Conservation (phyloP, 2,797 vertebrate genomes). For the Allobates femoralis region DNA sequence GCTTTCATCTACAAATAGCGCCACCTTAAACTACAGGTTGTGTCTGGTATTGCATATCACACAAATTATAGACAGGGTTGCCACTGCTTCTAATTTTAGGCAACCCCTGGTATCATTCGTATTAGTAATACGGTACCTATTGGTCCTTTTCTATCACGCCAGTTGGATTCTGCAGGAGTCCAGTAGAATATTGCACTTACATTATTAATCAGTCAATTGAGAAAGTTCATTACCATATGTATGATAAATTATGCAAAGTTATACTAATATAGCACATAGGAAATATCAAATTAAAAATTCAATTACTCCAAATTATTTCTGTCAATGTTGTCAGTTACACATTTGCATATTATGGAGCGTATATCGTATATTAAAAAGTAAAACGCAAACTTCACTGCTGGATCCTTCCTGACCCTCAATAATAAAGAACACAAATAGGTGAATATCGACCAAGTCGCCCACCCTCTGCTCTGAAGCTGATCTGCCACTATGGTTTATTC, state of each 20-base stretch:
- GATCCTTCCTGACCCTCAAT: neutral
- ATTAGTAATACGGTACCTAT: neutral
- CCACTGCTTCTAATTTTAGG: neutral
- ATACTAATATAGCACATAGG: neutral
- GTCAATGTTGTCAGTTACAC: neutral
- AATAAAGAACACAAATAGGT: too few relatives aligned
- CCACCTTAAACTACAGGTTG: too few relatives aligned
- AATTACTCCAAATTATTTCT: constrained; percentile 8
- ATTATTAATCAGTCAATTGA: constrained; percentile 5
- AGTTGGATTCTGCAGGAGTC: neutral
- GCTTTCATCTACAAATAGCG: too few relatives aligned
- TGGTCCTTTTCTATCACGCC: neutral
- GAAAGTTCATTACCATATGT: constrained; percentile 13
- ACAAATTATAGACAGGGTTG: too few relatives aligned
- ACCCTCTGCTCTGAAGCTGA: neutral
- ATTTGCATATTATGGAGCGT: neutral
- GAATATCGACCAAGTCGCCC: neutral
- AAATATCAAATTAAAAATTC: neutral
- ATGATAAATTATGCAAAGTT: constrained; percentile 4
- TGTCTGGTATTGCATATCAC: too few relatives aligned
- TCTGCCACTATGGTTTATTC: too few relatives aligned
- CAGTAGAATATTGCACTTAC: constrained; percentile 2
- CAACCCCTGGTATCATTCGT: neutral
- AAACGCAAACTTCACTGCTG: neutral
- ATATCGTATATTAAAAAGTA: neutral